Evolutionary conservation across 2,888 invertebrate species (phyloP), one percentile per base, ranked within the genome.

Genomic region (Sarcophaga rosellei): DNA sequence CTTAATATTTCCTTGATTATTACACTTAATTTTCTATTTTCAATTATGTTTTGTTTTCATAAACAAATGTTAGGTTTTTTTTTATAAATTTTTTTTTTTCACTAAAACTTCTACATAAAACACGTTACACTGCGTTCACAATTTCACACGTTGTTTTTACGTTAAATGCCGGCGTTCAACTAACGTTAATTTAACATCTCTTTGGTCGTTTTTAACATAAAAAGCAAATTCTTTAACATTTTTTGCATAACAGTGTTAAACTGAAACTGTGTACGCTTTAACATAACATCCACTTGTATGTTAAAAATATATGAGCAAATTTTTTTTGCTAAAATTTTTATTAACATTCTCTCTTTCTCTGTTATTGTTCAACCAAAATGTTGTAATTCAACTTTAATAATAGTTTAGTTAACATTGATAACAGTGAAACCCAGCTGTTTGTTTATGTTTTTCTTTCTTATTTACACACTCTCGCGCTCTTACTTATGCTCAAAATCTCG

Each of bases 141-240:
- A 53, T 53, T 3, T 17, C 4, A 53, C 4, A 59, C 53, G 81
- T 74, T 86, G 53, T 75, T 75, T 74, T 45, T 65, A 74, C 66
- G 65, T 75, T 78, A 80, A 84, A 83, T 86, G 86, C 86, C 86
- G 86, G 86, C 86, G 86, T 86, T 81, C 66, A 86, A 86, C 86
- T 86, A 84, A 86, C 62, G 74, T 68, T 75, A 65, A 69, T 59
- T 84, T 81, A 86, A 86, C 86, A 84, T 84, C 75, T 75, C 75
- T 75, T 78, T 84, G 72, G 81, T 78, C 78, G 70, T 84, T 86
- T 86, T 74, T 53, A 81, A 84, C 84, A 81, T 81, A 81, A 81
- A 81, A 84, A 81, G 65, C 74, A 86, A 53, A 80, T 79, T 80
- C 63, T 68, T 83, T 72, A 65, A 74, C 53, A 81, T 72, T 61